phyloP scores from a whole-genome alignment of 2,113 vertebrate genomes.

The Tachycineta bicolor region DNA sequence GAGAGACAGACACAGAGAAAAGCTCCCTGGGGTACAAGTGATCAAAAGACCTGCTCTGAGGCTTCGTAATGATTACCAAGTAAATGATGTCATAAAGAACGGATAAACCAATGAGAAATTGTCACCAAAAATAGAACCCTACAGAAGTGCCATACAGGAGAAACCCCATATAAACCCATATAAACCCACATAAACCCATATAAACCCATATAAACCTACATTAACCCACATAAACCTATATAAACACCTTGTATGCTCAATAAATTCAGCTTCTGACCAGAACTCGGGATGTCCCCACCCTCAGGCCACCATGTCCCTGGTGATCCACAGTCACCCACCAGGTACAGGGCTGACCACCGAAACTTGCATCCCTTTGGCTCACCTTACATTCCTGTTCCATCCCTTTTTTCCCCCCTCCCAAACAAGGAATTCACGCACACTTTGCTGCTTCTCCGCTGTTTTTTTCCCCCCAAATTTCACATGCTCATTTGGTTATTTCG shows the following conservation, averaged over 20 bases:
- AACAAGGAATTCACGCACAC: not conserved
- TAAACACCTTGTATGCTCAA: not conserved
- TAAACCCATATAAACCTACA: too few relatives aligned
- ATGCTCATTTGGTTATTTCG: not conserved
- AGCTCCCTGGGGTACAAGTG: not conserved
- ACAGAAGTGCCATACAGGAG: not conserved
- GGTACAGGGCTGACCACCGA: not conserved
- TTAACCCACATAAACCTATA: too few relatives aligned
- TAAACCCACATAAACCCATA: too few relatives aligned
- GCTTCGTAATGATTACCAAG: not conserved
- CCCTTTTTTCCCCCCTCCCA: fast-evolving
- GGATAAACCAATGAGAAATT: not conserved
- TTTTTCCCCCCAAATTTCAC: not conserved
- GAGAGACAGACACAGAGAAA: not conserved
- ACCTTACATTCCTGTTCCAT: not conserved
- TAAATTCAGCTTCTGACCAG: not conserved
- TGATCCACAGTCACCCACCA: not conserved
- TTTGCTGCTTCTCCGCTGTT: not conserved
- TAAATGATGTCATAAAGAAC: not conserved
- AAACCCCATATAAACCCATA: not conserved
- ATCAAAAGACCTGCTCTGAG: not conserved
- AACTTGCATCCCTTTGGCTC: not conserved
- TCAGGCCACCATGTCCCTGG: not conserved
- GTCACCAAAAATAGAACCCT: not conserved
- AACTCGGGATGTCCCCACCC: not conserved